Evolutionary conservation across 2,797 vertebrate genomes (phyloP).

Genomic region (Pseudochirops corinnae): DNA sequence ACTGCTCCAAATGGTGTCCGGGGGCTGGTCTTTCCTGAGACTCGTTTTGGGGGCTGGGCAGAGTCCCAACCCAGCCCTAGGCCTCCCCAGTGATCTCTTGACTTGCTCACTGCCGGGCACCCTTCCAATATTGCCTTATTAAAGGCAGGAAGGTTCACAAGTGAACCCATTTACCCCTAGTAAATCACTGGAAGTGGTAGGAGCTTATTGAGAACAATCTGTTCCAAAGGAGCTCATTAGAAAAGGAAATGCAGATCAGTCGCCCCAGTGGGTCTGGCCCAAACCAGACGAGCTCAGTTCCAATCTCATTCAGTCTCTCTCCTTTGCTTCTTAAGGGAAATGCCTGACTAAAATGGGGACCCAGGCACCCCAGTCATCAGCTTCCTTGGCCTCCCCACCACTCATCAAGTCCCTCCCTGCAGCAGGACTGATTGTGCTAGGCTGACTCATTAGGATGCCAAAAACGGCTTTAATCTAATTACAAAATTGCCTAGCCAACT

Average conservation of each 20-base stretch:
- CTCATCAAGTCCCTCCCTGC: background rate
- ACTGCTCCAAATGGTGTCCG: background rate
- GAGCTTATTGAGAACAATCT: constrained; percentile 79
- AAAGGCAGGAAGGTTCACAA: constrained; percentile 83
- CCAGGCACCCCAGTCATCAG: background rate
- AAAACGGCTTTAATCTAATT: constrained; percentile 9
- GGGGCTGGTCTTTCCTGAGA: constrained; percentile 11
- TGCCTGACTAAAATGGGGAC: background rate
- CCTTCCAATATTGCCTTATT: constrained; percentile 78
- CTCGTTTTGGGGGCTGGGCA: constrained; percentile 55
- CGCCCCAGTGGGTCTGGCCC: constrained; percentile 14
- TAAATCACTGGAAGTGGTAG: constrained; percentile 83
- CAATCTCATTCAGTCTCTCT: constrained; percentile 48
- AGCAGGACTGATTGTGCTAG: constrained; percentile 16
- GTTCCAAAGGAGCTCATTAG: constrained; percentile 82
- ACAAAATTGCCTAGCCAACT: background rate
- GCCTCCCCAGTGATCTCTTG: constrained; percentile 75
- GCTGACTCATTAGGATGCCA: constrained; percentile 3
- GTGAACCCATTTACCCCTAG: constrained; percentile 79
- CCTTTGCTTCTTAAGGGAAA: constrained; percentile 34
- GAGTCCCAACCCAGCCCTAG: constrained; percentile 59
- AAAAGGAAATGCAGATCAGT: constrained; percentile 59
- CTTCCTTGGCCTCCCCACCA: background rate
- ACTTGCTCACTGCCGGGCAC: constrained; percentile 73
- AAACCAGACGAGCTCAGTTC: constrained; percentile 7